A percentile compares a stretch with the other conserved stretches of the same genome.
phyloP scores from a whole-genome alignment of 1,140 invertebrate genomes.

The Drosophila pandora region DNA sequence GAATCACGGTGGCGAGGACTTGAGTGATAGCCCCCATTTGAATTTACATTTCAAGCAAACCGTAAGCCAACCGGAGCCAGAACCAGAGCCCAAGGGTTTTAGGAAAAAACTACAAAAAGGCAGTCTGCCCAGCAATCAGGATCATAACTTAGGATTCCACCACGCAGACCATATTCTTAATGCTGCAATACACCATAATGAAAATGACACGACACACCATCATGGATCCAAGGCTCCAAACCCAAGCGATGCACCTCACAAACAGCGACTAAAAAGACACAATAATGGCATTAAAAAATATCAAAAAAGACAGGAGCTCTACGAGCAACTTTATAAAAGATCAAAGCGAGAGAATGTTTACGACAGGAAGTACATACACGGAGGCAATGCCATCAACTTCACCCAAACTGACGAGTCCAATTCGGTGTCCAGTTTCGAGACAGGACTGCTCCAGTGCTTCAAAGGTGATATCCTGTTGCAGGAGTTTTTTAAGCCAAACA shows the following conservation, averaged over 20 bases:
- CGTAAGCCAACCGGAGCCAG: neutral
- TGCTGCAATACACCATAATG: constrained; percentile 1
- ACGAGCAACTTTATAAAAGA: constrained; percentile 74
- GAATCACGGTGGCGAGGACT: constrained; percentile 83
- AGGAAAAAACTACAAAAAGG: constrained; percentile 78
- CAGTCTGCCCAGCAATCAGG: constrained; percentile 15
- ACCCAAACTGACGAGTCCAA: constrained; percentile 85
- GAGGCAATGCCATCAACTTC: constrained; percentile 88
- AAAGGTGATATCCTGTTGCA: constrained; percentile 89
- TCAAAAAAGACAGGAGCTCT: constrained; percentile 54
- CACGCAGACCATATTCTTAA: constrained; percentile 12
- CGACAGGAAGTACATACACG: constrained; percentile 89
- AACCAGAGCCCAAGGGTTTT: constrained; percentile 15
- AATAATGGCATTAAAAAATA: constrained; percentile 18
- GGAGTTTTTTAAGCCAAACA: constrained; percentile 88
- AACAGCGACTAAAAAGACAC: constrained; percentile 15
- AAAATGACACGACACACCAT: neutral
- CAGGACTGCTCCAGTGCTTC: constrained; percentile 89
- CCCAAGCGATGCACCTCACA: neutral
- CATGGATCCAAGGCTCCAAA: neutral
- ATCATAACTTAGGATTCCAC: constrained; percentile 5
- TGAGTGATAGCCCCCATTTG: constrained; percentile 48
- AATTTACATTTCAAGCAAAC: neutral
- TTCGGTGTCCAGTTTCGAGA: constrained; percentile 91
- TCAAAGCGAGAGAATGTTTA: constrained; percentile 87